Base-by-base conservation (phyloP, 2,797 vertebrate species). In the Alcedo atthis region DNA sequence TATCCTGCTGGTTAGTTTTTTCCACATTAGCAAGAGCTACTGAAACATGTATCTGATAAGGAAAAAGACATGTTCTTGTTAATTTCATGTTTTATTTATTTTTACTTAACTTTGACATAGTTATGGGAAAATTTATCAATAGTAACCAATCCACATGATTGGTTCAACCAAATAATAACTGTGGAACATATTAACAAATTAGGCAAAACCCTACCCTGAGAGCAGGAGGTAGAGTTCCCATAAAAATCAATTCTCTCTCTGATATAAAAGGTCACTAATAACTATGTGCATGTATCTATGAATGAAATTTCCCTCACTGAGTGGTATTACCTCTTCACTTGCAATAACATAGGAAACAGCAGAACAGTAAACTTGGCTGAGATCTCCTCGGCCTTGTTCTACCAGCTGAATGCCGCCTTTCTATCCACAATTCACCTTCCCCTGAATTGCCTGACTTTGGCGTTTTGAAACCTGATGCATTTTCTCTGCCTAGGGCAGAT, bases 251-350 rank as follows among this genome's bases (percentile, higher is more conserved):
- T 94, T 57, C 62, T 59, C 71, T 62, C 84, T 66, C 71, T 42
- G 48, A 81, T 73, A 82, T 13, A 85, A 90, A 92, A 93, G 86
- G 94, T 96, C 93, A 93, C 46, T 19, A 62, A 73, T 85, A 93
- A 94, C 90, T 93, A 91, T 85, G 76, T 3, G 9, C 81, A 81
- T 78, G 81, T 71, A 87, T 55, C 88, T 69, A 66, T 37, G 78
- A 78, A 87, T 0, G 7, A 82, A 93, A 95, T 94, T 80, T 80
- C 35, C 62, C 59, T 90, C 68, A 10, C 5, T 83, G 90, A 90
- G 76, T 48, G 58, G 55, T 75, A 63, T 40, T 85, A 57, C 54
- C 42, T 75, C 76, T 80, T 87, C 81, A 37, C 71, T 78, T 45
- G 43, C 66, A 78, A 69, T 33, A 79, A 68, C 45, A 48, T 4